Base-by-base conservation (phyloP, 2,797 vertebrate species). In the Anguilla pacifica region DNA sequence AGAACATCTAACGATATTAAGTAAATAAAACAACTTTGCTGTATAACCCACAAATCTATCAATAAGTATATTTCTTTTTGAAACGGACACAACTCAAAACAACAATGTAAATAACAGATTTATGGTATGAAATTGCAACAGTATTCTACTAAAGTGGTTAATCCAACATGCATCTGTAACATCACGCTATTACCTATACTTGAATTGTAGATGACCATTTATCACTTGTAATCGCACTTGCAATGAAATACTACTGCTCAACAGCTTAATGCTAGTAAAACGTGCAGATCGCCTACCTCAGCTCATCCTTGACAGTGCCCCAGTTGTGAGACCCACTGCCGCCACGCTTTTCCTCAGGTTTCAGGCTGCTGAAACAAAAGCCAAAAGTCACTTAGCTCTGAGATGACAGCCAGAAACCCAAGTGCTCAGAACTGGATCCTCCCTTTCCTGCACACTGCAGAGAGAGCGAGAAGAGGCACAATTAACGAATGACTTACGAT, bases 291-390 rank as follows among this genome's bases (percentile, higher is more conserved):
- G 97, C 98, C 97, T 93, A 99, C 98, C 97, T 98, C 85, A 99
- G 91, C 88, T 99, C 99, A 89, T 99, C 99, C 96, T 99, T 99
- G 94, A 99, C 98, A 53, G 97, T 99, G 91, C 99, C 99, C 98
- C 98, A 99, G 96, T 99, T 99, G 96, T 99, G 98, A 70, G 98
- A 97, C 94, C 99, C 98, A 87, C 98, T 97, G 90, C 98, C 99
- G 19, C 99, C 98, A 86, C 98, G 98, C 93, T 99, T 99, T 93
- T 99, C 99, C 92, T 99, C 98, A 28, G 97, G 97, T 96, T 98
- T 99, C 92, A 98, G 96, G 94, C 98, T 97, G 96, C 98, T 99
- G 97, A 97, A 98, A 97, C 96, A 97, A 96, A 90, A 93, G 82
- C 85, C 28, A 77, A 91, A 84, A 89, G 91, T 72, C 39, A 91